A percentile compares a stretch with the other conserved stretches of the same genome.
phyloP scores from a whole-genome alignment of 2,113 vertebrate genomes.

The Rhineura floridana region DNA sequence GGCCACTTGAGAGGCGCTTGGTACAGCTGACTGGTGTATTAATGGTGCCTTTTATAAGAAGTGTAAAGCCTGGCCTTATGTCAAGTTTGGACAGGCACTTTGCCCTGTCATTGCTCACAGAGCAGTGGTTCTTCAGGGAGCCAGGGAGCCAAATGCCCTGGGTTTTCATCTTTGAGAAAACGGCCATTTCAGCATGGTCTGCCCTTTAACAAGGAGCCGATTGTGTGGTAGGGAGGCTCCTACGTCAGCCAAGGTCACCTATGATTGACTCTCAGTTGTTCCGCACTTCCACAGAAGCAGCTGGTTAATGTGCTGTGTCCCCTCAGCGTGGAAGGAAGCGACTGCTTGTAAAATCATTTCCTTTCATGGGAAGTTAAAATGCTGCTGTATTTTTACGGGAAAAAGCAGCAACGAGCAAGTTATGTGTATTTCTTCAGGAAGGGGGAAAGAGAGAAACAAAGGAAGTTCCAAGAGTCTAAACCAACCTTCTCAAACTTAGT shows the following conservation, averaged over 20 bases:
- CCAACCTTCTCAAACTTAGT: neutral
- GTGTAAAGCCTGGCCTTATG: slow-evolving; percentile 46
- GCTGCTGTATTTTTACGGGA: slow-evolving; percentile 8
- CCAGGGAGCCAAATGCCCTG: slow-evolving; percentile 41
- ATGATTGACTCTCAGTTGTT: slow-evolving; percentile 23
- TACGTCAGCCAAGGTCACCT: slow-evolving; percentile 1
- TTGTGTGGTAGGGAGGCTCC: slow-evolving; percentile 37
- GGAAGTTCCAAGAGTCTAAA: neutral
- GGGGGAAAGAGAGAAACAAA: neutral
- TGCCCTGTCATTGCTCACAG: slow-evolving; percentile 51
- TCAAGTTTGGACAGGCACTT: slow-evolving; percentile 33
- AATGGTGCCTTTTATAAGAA: slow-evolving; percentile 47
- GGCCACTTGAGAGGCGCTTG: fast-evolving
- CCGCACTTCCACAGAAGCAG: neutral
- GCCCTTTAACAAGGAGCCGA: slow-evolving; percentile 59
- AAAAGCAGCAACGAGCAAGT: neutral
- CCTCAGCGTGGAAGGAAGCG: slow-evolving; percentile 29
- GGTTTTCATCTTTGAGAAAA: slow-evolving; percentile 42
- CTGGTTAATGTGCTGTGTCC: neutral
- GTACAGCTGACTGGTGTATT: neutral
- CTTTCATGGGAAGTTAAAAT: slow-evolving; percentile 16
- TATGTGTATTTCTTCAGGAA: neutral
- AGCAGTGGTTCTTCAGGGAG: slow-evolving; percentile 39
- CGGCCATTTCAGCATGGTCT: slow-evolving; percentile 26
- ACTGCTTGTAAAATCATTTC: slow-evolving; percentile 28